Conservation (phyloP, 2,113 vertebrate genomes). For the Actinemys pallida region DNA sequence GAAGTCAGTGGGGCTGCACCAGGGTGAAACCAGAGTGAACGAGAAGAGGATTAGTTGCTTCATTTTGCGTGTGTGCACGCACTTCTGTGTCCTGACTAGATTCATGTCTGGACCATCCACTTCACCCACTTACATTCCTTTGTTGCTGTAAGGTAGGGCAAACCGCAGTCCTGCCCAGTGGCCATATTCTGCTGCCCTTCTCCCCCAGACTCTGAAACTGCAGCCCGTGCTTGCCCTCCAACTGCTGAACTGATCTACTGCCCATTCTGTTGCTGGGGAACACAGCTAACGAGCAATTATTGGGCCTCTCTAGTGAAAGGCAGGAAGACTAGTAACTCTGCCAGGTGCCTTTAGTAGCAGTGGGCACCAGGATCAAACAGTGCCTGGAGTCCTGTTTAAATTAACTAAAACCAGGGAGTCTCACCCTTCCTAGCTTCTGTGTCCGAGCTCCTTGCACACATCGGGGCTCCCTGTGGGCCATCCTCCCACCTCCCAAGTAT, state of each 20-base stretch:
- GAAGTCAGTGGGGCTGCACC: neutral
- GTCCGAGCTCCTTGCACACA: neutral
- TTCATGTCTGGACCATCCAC: neutral
- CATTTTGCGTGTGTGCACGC: neutral
- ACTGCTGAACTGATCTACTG: neutral
- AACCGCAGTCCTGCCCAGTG: fast-evolving
- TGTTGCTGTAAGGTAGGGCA: neutral
- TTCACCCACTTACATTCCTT: neutral
- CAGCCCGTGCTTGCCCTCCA: fast-evolving
- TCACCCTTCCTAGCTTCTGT: neutral
- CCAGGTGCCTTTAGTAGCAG: neutral
- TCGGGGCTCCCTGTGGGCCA: neutral
- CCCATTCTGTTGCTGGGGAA: neutral
- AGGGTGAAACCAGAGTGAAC: neutral
- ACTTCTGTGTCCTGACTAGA: conserved; percentile 22
- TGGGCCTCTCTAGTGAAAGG: neutral
- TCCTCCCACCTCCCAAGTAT: neutral
- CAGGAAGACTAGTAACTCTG: neutral
- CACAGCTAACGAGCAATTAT: neutral
- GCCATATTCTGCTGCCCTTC: neutral
- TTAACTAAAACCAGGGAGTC: neutral
- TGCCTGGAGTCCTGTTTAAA: neutral
- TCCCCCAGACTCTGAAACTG: neutral
- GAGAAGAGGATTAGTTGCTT: conserved; percentile 9
- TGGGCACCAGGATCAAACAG: neutral